Conservation (phyloP, 2,888 invertebrate species). For the Lottia gigantea region DNA sequence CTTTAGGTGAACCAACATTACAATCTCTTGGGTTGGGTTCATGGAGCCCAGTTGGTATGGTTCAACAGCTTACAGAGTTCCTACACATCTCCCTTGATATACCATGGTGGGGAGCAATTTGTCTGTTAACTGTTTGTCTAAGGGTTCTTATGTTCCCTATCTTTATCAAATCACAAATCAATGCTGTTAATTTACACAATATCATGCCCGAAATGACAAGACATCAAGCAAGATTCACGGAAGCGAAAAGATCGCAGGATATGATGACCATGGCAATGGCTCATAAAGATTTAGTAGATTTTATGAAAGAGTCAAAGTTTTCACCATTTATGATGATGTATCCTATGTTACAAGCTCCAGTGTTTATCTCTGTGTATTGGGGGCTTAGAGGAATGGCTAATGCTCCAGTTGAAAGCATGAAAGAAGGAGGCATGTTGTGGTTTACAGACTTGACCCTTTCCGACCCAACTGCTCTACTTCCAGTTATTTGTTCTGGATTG, state of each 20-base stretch:
- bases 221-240: constrained; percentile 85
- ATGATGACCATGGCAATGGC: constrained; percentile 72
- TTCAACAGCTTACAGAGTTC: constrained; percentile 84
- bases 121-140: constrained; percentile 80
- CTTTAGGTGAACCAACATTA: constrained; percentile 78
- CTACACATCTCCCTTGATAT: constrained; percentile 83
- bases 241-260: constrained; percentile 87
- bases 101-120: constrained; percentile 85
- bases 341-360: constrained; percentile 73
- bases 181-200: constrained; percentile 84
- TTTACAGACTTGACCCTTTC: constrained; percentile 90
- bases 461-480: constrained; percentile 90
- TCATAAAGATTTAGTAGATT: constrained; percentile 63
- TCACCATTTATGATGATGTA: neutral
- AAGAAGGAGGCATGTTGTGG: constrained; percentile 90
- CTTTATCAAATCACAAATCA: constrained; percentile 84
- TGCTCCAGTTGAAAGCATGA: constrained; percentile 90
- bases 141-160: constrained; percentile 85
- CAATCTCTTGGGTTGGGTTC: constrained; percentile 85
- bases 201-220: constrained; percentile 86
- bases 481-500: constrained; percentile 85
- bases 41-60: constrained; percentile 83
- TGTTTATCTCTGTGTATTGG: constrained; percentile 93
- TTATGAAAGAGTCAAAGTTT: neutral
- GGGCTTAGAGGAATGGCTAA: constrained; percentile 89